A percentile compares a stretch with the other conserved stretches of the same genome.
These are phyloP conservation scores for Drosophila vallismaia DNA, from an alignment of 2,888 invertebrate genomes.

Conservation along the genomic window DNA sequence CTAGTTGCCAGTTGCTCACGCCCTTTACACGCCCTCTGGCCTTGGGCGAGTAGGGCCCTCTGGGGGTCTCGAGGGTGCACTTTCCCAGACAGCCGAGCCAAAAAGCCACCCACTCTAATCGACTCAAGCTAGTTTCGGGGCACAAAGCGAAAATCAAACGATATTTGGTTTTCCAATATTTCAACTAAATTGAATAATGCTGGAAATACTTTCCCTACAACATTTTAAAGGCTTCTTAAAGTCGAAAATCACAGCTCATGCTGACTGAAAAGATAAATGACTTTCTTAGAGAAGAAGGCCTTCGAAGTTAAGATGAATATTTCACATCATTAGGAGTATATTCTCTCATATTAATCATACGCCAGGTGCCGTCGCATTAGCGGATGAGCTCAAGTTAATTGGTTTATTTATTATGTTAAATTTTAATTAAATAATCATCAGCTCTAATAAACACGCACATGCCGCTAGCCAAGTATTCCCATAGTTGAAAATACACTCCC, in stretches of 20 bases:
- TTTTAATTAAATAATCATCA: slow-evolving; percentile 67
- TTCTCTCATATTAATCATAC: slow-evolving; percentile 65
- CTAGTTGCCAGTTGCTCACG: slow-evolving; percentile 50
- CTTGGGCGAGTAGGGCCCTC: slow-evolving; percentile 46
- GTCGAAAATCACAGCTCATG: neutral
- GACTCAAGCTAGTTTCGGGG: slow-evolving; percentile 15
- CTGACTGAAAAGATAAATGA: slow-evolving; percentile 16
- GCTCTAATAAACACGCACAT: slow-evolving; percentile 33
- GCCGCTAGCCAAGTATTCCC: neutral
- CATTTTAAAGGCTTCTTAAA: neutral
- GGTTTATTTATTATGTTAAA: slow-evolving; percentile 66
- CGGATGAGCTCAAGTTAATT: slow-evolving; percentile 60
- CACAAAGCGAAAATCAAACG: slow-evolving; percentile 33
- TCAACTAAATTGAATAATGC: slow-evolving; percentile 3
- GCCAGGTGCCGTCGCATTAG: slow-evolving; percentile 54
- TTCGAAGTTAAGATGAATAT: neutral
- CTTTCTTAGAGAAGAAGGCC: neutral
- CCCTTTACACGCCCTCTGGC: slow-evolving; percentile 60
- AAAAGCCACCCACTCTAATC: slow-evolving; percentile 19
- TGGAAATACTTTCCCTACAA: neutral
- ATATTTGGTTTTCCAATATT: slow-evolving; percentile 10
- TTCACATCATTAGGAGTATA: slow-evolving; percentile 21
- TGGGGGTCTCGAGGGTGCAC: slow-evolving; percentile 22
- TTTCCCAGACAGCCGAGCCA: slow-evolving; percentile 11
- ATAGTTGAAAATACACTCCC: slow-evolving; percentile 4